Percentiles rank a stretch among this genome's conserved stretches.
These are phyloP conservation scores for Percina caprodes DNA, from an alignment of 2,113 vertebrate genomes.

Conservation along the genomic window DNA sequence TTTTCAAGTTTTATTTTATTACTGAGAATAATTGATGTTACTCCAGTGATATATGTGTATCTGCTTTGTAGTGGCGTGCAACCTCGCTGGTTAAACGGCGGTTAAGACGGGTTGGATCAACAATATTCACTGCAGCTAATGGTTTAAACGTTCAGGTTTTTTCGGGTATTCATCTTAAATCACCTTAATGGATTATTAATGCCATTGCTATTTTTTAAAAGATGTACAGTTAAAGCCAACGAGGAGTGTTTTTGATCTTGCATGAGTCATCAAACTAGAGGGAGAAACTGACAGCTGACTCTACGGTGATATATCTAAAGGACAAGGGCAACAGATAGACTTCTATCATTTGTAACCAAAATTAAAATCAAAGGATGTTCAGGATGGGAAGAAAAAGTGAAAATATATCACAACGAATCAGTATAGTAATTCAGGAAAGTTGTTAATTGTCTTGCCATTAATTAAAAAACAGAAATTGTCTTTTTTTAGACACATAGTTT, in stretches of 20 bases:
- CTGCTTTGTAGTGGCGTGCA: not conserved
- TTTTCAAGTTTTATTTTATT: not conserved
- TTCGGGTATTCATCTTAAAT: not conserved
- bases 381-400: not conserved
- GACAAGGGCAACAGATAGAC: not conserved
- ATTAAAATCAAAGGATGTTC: not conserved
- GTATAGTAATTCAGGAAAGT: not conserved
- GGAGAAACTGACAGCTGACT: not conserved
- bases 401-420: not conserved
- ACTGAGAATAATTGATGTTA: not conserved
- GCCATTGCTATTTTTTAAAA: not conserved
- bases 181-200: not conserved
- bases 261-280: not conserved
- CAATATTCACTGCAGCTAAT: not conserved
- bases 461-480: too few relatives aligned
- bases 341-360: not conserved
- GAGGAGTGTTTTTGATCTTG: not conserved
- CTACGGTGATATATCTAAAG: not conserved
- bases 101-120: not conserved
- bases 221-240: not conserved
- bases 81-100: not conserved
- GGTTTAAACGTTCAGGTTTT: not conserved
- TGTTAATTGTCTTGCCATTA: not conserved
- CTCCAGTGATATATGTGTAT: not conserved
- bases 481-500: too few relatives aligned